A percentile compares a stretch with the other conserved stretches of the same genome.
Conservation (phyloP, 1,140 invertebrate species). For the Drosophila sp. region DNA sequence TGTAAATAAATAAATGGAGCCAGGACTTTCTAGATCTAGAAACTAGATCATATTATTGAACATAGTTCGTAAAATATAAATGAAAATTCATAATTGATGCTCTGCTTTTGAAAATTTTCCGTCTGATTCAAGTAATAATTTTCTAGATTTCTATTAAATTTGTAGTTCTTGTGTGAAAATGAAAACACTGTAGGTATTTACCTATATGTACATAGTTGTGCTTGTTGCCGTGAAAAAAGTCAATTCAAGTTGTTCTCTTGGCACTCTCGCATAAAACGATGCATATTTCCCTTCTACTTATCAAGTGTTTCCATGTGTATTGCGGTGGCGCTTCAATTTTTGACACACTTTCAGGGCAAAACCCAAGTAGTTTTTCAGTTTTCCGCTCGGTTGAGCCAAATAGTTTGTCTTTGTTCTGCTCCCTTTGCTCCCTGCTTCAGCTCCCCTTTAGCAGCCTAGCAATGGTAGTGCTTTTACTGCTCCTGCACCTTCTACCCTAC, state of each 20-base stretch:
- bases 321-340: slow-evolving; percentile 58
- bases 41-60: too few relatives aligned
- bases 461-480: background rate
- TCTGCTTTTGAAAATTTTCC: too few relatives aligned
- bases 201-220: background rate
- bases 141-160: too few relatives aligned
- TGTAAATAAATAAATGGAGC: too few relatives aligned
- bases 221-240: background rate
- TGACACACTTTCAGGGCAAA: slow-evolving; percentile 72
- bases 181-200: background rate
- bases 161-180: background rate
- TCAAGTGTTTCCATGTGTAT: slow-evolving; percentile 39
- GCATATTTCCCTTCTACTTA: slow-evolving; percentile 11
- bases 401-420: slow-evolving; percentile 42
- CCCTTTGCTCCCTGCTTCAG: background rate
- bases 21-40: too few relatives aligned
- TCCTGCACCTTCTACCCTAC: background rate
- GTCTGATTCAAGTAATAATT: too few relatives aligned
- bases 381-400: slow-evolving; percentile 68
- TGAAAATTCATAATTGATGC: too few relatives aligned
- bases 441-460: background rate
- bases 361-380: slow-evolving; percentile 51
- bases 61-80: too few relatives aligned
- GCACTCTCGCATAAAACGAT: slow-evolving; percentile 5
- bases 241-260: slow-evolving; percentile 6